These are phyloP conservation scores for Salvelinus fontinalis DNA, from an alignment of 2,113 vertebrate genomes.

Conservation along the genomic window DNA sequence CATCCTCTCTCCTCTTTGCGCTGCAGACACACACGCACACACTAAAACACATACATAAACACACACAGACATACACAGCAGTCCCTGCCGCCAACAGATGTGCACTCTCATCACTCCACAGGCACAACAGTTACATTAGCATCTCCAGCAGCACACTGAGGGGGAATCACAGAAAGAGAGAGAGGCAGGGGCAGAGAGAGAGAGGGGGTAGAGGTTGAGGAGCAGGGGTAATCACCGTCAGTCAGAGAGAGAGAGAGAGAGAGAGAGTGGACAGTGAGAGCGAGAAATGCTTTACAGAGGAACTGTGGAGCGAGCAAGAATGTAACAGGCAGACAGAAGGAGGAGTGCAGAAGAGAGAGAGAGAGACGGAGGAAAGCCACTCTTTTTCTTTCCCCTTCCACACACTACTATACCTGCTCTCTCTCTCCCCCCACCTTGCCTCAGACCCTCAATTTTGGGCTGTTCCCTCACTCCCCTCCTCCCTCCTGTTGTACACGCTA, in stretches of 20 bases:
- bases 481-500: conserved; percentile 15
- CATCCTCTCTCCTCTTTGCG: conserved; percentile 2
- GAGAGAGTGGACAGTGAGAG: not conserved
- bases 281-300: conserved; percentile 34
- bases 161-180: conserved; percentile 32
- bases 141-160: conserved; percentile 25
- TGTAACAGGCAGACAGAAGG: conserved; percentile 28
- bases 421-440: conserved; percentile 7
- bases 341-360: not conserved
- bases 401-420: not conserved
- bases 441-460: conserved; percentile 40
- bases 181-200: conserved; percentile 15
- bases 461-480: conserved; percentile 8
- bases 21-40: conserved; percentile 18
- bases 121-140: conserved; percentile 23
- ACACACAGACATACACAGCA: conserved; percentile 22
- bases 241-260: not conserved
- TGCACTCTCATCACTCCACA: conserved; percentile 33
- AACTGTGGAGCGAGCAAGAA: conserved; percentile 27
- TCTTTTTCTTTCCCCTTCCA: not conserved
- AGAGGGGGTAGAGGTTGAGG: not conserved
- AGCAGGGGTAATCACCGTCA: not conserved
- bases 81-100: conserved; percentile 47
- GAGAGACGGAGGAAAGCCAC: conserved; percentile 10
- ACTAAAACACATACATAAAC: conserved; percentile 10